Conservation (phyloP, 2,113 vertebrate species). For the Peromyscus polionotus region DNA sequence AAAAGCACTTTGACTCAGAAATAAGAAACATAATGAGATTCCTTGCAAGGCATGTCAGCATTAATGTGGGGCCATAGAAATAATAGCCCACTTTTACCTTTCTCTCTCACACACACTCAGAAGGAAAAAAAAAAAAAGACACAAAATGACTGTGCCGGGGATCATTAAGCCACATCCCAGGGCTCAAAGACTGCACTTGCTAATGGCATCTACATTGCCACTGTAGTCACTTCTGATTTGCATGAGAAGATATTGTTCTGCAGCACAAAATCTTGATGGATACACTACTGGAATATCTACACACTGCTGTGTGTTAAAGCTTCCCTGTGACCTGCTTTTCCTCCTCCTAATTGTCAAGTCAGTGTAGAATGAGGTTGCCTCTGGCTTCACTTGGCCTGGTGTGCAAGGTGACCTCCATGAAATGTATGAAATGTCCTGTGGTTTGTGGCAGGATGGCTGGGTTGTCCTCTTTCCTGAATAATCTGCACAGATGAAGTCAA, state of each 20-base stretch:
- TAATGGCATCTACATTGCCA: not conserved
- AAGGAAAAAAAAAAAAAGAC: constrained; percentile 15
- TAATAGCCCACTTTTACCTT: constrained; percentile 25
- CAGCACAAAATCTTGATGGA: not conserved
- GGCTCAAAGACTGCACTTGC: not conserved
- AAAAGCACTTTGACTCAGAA: constrained; percentile 66
- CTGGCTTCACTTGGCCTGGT: not conserved
- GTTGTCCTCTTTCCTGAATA: not conserved
- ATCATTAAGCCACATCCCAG: not conserved
- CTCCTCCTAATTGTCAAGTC: not conserved
- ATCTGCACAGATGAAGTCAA: rapidly evolving
- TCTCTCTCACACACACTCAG: not conserved
- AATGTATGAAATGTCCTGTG: not conserved
- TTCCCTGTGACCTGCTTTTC: not conserved
- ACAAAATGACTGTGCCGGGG: not conserved
- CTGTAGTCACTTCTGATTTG: not conserved
- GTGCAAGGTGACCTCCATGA: not conserved
- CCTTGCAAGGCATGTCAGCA: constrained; percentile 9
- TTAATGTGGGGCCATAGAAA: not conserved
- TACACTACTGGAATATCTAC: not conserved
- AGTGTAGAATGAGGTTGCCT: not conserved
- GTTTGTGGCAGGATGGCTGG: not conserved
- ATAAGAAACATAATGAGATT: constrained; percentile 22
- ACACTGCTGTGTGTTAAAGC: not conserved
- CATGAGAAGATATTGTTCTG: not conserved